Percentiles rank a stretch among this genome's conserved stretches.
phyloP scores from a whole-genome alignment of 1,140 invertebrate species.

The Euura lappo region DNA sequence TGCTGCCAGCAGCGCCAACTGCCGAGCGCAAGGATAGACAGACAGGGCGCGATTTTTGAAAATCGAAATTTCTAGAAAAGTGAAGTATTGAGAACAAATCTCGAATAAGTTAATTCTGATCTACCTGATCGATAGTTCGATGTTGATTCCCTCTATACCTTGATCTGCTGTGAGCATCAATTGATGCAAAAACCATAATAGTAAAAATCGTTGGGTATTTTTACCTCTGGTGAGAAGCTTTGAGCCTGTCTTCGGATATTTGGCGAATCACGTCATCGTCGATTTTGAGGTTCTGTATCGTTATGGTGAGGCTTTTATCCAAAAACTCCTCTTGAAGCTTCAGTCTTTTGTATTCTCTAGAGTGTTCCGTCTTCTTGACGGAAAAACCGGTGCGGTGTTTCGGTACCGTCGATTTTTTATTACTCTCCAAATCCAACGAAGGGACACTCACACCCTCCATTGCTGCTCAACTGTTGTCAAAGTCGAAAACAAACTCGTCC shows the following conservation, averaged over 20 bases:
- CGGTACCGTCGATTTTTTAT: not conserved
- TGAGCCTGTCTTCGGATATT: conserved; percentile 34
- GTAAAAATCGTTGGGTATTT: not conserved
- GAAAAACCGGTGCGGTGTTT: not conserved
- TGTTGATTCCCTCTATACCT: too few species aligned
- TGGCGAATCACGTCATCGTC: conserved; percentile 36
- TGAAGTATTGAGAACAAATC: too few species aligned
- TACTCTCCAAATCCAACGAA: not conserved
- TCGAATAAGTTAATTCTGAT: not conserved
- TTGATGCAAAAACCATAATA: not conserved
- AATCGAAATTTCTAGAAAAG: too few species aligned
- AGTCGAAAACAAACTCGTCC: not conserved
- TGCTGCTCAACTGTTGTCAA: not conserved
- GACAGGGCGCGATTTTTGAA: too few species aligned
- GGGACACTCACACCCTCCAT: not conserved
- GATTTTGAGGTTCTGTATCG: conserved; percentile 45
- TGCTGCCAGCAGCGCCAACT: too few species aligned
- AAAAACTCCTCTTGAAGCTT: conserved; percentile 51
- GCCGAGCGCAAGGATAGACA: too few species aligned
- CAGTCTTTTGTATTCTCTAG: conserved; percentile 28
- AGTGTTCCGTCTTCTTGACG: not conserved
- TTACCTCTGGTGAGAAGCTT: conserved; percentile 44
- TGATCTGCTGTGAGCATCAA: not conserved
- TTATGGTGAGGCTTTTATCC: conserved; percentile 42
- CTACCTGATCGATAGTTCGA: too few species aligned